Base-by-base conservation (phyloP, 1,140 invertebrate species). In the Antheraea pernyi region DNA sequence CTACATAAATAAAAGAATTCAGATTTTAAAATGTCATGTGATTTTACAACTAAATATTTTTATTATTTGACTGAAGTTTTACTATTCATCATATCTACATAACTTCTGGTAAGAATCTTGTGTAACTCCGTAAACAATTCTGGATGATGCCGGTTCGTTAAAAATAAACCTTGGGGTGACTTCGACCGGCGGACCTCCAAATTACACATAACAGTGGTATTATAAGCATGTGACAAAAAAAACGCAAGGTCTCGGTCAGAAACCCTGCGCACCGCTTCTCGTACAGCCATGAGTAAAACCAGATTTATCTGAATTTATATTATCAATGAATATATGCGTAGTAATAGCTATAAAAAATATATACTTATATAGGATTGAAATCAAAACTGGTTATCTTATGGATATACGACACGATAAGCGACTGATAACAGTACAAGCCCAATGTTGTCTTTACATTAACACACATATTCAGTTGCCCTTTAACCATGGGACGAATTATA, bases 131-230 rank as follows among this genome's bases (percentile, higher is more conserved):
- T 18, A 65, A 16, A 65, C 9, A 6, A 19, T 65, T 46, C 64
- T 18, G 64, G 19, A 6, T 22, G 11, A 65, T 22, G 9, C n/a
- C 19, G 48, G 37, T 18, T 30, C 4, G 18, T 63, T n/a, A 19
- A 63, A 13, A 13, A 11, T 10, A n/a, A 53, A 53, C 13, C 0
- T 53, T 11, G 46, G 46, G 70, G 70, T 69, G 73, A 78, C 71
- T 80, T 81, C 77, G 86, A 90, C 86, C 83, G 82, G 78, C 79
- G 88, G 88, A 91, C 88, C 89, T 89, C 88, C 87, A 90, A 91
- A 91, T 89, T 91, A 91, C 89, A 91, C 89, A 91, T 88, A 91
- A 89, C 88, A 88, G 86, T 85, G 79, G 82, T 78, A 78, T 80
- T n/a, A n/a, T n/a, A n/a, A 80, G 77, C 79, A 73, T 77, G 70